These are phyloP conservation scores for Lasius fuliginosus DNA, from an alignment of 2,888 invertebrate species.

Conservation along the genomic window DNA sequence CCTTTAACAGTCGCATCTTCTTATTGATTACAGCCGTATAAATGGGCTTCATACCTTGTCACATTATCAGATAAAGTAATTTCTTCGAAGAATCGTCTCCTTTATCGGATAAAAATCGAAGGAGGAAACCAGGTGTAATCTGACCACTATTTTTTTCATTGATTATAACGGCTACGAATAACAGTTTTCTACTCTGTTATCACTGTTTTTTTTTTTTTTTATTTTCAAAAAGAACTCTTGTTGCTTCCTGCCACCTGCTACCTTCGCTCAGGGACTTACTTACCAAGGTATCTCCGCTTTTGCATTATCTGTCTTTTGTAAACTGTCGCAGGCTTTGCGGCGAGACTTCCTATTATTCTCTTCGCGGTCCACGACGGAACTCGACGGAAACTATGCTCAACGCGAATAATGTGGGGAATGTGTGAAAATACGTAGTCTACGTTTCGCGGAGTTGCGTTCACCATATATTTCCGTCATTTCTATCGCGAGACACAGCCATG, in stretches of 20 bases:
- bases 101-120: constrained; percentile 7
- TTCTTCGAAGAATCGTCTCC: not conserved
- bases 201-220: not conserved
- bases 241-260: not conserved
- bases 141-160: not conserved
- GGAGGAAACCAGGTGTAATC: not conserved
- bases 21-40: not conserved
- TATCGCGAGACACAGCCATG: not conserved
- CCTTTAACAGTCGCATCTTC: not conserved
- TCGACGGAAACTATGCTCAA: constrained; percentile 15
- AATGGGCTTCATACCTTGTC: not conserved
- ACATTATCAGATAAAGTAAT: not conserved
- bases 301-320: constrained; percentile 37
- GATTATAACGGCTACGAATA: not conserved
- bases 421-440: constrained; percentile 2
- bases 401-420: constrained; percentile 35
- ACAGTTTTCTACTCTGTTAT: not conserved
- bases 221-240: not conserved
- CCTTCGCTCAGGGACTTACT: not conserved
- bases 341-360: constrained; percentile 32
- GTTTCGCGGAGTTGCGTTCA: not conserved
- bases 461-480: constrained; percentile 28
- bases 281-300: not conserved
- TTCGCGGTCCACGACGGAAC: not conserved
- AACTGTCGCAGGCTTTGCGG: not conserved